These are phyloP conservation scores for Paraescarpia echinospica DNA, from an alignment of 1,140 invertebrate species.

Conservation along the genomic window DNA sequence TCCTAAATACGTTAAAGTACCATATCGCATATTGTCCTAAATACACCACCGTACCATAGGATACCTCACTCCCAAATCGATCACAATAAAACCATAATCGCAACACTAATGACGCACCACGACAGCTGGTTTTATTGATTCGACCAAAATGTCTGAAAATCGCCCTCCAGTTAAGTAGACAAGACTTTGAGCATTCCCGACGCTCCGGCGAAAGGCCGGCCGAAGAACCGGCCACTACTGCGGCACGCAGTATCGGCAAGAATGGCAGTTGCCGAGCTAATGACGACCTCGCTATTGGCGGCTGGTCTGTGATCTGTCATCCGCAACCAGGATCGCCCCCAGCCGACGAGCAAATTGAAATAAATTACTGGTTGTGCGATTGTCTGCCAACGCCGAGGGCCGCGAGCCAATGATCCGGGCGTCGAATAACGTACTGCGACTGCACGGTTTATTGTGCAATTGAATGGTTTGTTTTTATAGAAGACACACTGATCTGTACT, in stretches of 20 bases:
- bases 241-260: background rate
- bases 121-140: background rate
- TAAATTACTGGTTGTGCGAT: background rate
- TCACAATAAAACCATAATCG: too few species aligned
- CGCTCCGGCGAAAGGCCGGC: background rate
- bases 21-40: too few species aligned
- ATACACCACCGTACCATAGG: too few species aligned
- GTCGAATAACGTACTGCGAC: background rate
- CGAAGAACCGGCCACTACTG: background rate
- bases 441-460: background rate
- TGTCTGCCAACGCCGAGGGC: background rate
- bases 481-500: background rate
- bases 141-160: background rate
- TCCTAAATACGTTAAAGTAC: background rate
- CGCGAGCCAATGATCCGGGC: background rate
- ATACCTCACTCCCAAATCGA: too few species aligned
- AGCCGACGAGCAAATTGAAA: conserved; percentile 4
- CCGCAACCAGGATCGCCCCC: background rate
- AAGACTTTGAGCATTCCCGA: background rate
- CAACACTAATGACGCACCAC: background rate
- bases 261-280: background rate
- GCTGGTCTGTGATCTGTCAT: background rate
- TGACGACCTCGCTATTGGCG: background rate
- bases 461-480: background rate
- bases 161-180: too few species aligned